These are phyloP conservation scores for Malacosoma neustria DNA, from an alignment of 2,888 invertebrate genomes.

Conservation along the genomic window DNA sequence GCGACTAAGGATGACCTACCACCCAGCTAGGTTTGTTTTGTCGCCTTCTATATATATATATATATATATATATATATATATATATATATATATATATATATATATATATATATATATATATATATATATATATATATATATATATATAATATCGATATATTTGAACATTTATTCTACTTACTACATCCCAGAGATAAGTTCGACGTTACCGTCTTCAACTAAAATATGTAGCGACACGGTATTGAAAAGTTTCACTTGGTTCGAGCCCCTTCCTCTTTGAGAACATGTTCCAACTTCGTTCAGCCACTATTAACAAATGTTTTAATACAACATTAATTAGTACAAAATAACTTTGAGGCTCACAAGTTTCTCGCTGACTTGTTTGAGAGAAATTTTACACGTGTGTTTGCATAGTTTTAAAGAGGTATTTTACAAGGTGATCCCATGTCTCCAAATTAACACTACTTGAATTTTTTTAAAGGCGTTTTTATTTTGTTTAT, in stretches of 20 bases:
- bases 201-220: slow-evolving; percentile 58
- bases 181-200: slow-evolving; percentile 43
- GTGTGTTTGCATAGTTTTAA: neutral
- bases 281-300: slow-evolving; percentile 25
- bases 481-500: too few species aligned
- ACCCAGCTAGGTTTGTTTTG: too few species aligned
- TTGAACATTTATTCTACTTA: slow-evolving; percentile 4
- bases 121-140: too few species aligned
- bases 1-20: too few species aligned
- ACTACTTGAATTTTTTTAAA: too few species aligned
- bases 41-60: too few species aligned
- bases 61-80: too few species aligned
- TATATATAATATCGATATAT: slow-evolving; percentile 15
- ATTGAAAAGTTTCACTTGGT: slow-evolving; percentile 61
- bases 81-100: too few species aligned
- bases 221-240: slow-evolving; percentile 69
- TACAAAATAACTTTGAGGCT: neutral
- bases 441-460: too few species aligned
- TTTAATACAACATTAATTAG: neutral
- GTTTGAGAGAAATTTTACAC: neutral
- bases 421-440: neutral
- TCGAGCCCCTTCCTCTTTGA: slow-evolving; percentile 33
- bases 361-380: neutral
- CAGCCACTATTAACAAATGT: slow-evolving; percentile 13
- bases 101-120: too few species aligned